Conservation (phyloP, 2,113 vertebrate species). For the Eira barbara region DNA sequence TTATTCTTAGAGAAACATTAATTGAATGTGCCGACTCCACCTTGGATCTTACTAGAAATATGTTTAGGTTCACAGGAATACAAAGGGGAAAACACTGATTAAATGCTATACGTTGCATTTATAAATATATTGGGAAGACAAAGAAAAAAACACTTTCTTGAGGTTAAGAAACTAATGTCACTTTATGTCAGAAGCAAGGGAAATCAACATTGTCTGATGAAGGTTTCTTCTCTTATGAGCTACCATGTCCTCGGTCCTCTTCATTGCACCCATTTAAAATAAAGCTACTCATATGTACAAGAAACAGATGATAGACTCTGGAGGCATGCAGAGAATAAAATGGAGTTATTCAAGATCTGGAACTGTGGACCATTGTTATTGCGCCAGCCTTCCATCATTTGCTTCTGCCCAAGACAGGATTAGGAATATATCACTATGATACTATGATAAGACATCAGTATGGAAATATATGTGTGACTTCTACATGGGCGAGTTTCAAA, state of each 20-base stretch:
- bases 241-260: rapidly evolving
- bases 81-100: background rate
- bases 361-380: rapidly evolving
- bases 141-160: background rate
- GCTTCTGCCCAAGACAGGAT: background rate
- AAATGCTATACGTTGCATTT: background rate
- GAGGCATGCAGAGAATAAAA: background rate
- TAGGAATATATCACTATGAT: background rate
- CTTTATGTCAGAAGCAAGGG: background rate
- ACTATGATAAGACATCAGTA: background rate
- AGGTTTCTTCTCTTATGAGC: background rate
- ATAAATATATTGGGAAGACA: background rate
- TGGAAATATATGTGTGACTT: background rate
- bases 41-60: background rate
- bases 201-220: background rate
- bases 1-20: background rate
- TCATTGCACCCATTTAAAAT: background rate
- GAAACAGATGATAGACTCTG: background rate
- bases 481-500: rapidly evolving
- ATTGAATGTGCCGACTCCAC: background rate
- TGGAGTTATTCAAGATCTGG: too few species aligned
- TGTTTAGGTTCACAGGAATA: background rate
- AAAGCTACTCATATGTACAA: background rate
- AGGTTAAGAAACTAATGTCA: background rate
- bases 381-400: background rate